Base-by-base conservation (phyloP, 2,888 invertebrate genomes). In the Azorinus chamasolen region DNA sequence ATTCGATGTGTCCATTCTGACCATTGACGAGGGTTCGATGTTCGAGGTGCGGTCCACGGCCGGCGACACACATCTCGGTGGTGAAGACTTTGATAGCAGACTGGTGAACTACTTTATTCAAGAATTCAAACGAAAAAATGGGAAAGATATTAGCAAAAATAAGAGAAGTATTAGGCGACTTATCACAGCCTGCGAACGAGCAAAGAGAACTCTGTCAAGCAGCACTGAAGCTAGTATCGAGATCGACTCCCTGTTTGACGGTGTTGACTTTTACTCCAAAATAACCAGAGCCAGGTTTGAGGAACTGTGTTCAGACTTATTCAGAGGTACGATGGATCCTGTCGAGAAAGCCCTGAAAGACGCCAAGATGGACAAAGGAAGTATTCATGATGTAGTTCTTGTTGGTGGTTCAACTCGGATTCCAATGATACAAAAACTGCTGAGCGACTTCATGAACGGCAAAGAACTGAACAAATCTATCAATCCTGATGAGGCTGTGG, bases 401-500 rank as follows among this genome's bases (percentile, higher is more conserved):
- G 94, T 94, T 54, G 98, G 98, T 85, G 98, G 98, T 62, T 98
- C 98, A 50, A 99, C 98, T 25, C 96, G 98, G 93, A 98, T 99
- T 91, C 99, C 98, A 58, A 98, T 98, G 94, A 97, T 99, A 84
- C 98, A 99, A 94, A 97, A 98, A 93, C 95, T 99, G 73, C 95
- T 99, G 68, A 97, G 98, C 59, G 91, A 91, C n/a, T 91, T 89
- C 53, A 88, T 88, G 88, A 83, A 85, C 54, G 96, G 95, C 10
- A 98, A 98, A 94, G 98, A 98, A 94, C 94, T 99, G 83, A 99
- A 98, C 95, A 97, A 98, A 93, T 97, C 96, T 32, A 98, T 99
- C 94, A 98, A 99, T 93, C 98, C 98, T 12, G 98, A 99, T 93
- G 98, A 99, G 94, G 98, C 98, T 88, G 98, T 99, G 16, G 99